A percentile compares a stretch with the other conserved stretches of the same genome.
phyloP scores from a whole-genome alignment of 2,888 invertebrate genomes.

The Trichacis sp. region DNA sequence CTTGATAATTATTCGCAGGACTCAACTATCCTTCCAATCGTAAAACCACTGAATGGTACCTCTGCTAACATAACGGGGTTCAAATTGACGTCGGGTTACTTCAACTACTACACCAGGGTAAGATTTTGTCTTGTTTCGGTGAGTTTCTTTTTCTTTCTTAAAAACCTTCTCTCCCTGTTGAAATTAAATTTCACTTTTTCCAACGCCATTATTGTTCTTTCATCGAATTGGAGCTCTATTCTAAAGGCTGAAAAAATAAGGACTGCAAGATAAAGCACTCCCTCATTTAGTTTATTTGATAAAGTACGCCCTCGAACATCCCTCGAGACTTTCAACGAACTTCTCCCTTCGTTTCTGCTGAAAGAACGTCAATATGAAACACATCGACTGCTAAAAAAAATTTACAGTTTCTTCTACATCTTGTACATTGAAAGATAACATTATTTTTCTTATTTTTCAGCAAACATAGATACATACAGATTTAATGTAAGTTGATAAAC shows the following conservation, averaged over 20 bases:
- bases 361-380: conserved; percentile 2
- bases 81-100: conserved; percentile 49
- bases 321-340: conserved; percentile 4
- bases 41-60: conserved; percentile 48
- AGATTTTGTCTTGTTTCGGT: conserved; percentile 3
- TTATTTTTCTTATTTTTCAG: too few relatives aligned
- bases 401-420: too few relatives aligned
- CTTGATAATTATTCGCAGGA: conserved; percentile 48
- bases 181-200: not conserved
- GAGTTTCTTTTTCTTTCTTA: too few relatives aligned
- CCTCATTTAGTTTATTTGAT: conserved; percentile 7
- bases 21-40: conserved; percentile 47
- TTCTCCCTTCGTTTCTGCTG: not conserved
- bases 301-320: not conserved
- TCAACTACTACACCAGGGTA: conserved; percentile 45
- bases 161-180: not conserved
- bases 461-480: too few relatives aligned
- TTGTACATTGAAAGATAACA: too few relatives aligned
- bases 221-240: not conserved
- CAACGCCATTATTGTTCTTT: not conserved
- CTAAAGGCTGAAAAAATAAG: not conserved
- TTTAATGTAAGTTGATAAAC: too few relatives aligned
- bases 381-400: not conserved
- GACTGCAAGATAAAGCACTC: not conserved
- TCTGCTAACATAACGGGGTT: conserved; percentile 57